Conservation (phyloP, 2,113 vertebrate species). For the Scytalopus superciliaris region DNA sequence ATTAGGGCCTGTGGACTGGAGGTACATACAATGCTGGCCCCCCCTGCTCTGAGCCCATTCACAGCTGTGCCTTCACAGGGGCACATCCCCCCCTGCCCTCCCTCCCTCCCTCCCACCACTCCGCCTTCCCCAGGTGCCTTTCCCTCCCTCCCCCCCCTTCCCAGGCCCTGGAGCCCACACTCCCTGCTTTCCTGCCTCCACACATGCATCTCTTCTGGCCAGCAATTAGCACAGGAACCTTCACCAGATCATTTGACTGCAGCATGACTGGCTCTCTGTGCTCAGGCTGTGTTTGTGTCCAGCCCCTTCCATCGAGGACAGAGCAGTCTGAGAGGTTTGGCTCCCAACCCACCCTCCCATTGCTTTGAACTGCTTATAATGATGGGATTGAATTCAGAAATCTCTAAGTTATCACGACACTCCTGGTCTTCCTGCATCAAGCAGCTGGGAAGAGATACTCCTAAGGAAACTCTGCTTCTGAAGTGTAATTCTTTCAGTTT, state of each 20-base stretch:
- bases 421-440: accelerated
- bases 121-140: background rate
- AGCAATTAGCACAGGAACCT: background rate
- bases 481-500: background rate
- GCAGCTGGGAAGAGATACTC: background rate
- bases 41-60: background rate
- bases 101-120: background rate
- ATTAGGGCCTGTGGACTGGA: background rate
- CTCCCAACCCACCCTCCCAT: background rate
- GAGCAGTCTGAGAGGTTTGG: background rate
- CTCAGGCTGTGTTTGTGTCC: background rate
- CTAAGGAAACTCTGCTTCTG: background rate
- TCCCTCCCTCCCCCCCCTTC: background rate
- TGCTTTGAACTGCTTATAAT: background rate
- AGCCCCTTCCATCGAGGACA: background rate
- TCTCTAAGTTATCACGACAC: background rate
- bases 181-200: background rate
- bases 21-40: no score
- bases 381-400: background rate
- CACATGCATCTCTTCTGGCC: background rate
- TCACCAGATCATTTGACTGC: slow-evolving; percentile 44
- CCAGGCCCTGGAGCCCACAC: background rate
- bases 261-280: background rate
- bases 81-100: background rate
- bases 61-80: background rate